These are phyloP conservation scores for Pedionomus torquatus DNA, from an alignment of 2,113 vertebrate species.

Conservation along the genomic window DNA sequence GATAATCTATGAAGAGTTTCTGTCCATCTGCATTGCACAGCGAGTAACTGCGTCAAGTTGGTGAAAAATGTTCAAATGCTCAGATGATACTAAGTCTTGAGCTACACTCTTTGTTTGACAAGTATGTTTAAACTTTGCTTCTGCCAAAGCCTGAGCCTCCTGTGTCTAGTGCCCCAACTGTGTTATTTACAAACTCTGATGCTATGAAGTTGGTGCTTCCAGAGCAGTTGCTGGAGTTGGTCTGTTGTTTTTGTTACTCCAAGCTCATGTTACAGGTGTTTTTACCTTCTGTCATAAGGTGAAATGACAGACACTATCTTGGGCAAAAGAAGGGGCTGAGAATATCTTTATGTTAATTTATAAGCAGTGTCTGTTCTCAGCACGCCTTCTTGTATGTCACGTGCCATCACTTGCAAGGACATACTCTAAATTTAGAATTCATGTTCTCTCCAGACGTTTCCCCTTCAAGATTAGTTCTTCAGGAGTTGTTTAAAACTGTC, in stretches of 20 bases:
- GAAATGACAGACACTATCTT: not conserved
- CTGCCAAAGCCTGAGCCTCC: not conserved
- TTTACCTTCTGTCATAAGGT: not conserved
- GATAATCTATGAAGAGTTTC: not conserved
- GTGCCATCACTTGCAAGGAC: not conserved
- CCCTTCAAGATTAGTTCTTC: not conserved
- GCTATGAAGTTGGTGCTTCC: not conserved
- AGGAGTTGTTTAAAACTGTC: not conserved
- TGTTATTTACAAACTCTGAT: not conserved
- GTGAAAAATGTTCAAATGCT: not conserved
- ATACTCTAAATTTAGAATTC: not conserved
- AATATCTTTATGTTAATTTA: not conserved
- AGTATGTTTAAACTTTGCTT: not conserved
- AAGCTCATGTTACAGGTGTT: not conserved
- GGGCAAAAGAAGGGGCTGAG: not conserved
- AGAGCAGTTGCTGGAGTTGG: not conserved
- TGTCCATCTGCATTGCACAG: not conserved
- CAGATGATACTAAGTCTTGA: not conserved
- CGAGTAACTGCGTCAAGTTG: not conserved
- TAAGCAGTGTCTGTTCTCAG: not conserved
- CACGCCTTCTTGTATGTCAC: not conserved
- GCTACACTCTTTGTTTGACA: not conserved
- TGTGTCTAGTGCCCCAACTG: rapidly evolving
- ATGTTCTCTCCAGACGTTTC: not conserved
- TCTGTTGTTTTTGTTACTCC: not conserved